A percentile compares a stretch with the other conserved stretches of the same genome.
These are phyloP conservation scores for Hyles euphorbiae DNA, from an alignment of 1,140 invertebrate genomes.

Conservation along the genomic window DNA sequence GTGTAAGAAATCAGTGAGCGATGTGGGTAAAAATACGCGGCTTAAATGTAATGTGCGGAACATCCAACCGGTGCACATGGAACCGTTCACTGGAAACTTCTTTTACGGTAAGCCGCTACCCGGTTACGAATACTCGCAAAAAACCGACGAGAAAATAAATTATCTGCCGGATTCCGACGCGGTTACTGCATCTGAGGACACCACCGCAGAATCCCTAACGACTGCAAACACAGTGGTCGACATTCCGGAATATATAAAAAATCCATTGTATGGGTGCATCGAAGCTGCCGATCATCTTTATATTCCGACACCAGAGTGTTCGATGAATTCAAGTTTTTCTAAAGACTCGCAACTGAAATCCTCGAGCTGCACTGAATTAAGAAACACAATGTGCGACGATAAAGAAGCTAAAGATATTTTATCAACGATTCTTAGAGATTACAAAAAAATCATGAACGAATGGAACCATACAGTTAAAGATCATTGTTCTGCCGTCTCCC, in stretches of 20 bases:
- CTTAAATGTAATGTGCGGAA: slow-evolving; percentile 50
- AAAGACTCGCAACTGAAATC: slow-evolving; percentile 61
- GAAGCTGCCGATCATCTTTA: slow-evolving; percentile 37
- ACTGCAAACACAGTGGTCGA: slow-evolving; percentile 53
- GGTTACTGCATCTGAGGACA: slow-evolving; percentile 53
- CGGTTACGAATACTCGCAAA: slow-evolving; percentile 49
- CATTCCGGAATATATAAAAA: slow-evolving; percentile 53
- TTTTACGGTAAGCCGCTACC: slow-evolving; percentile 64
- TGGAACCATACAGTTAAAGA: slow-evolving; percentile 68
- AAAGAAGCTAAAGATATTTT: slow-evolving; percentile 45
- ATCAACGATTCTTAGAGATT: slow-evolving; percentile 57
- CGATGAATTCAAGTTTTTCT: slow-evolving; percentile 35
- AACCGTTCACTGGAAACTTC: slow-evolving; percentile 66
- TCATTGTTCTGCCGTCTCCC: slow-evolving; percentile 55
- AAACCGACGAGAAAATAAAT: slow-evolving; percentile 57
- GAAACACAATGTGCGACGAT: slow-evolving; percentile 48
- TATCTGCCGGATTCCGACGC: slow-evolving; percentile 66
- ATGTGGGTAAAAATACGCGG: slow-evolving; percentile 47
- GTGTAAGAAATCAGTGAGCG: slow-evolving; percentile 57
- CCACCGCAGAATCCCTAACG: slow-evolving; percentile 45
- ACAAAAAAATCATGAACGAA: slow-evolving; percentile 70
- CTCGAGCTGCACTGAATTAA: slow-evolving; percentile 61
- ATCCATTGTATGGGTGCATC: slow-evolving; percentile 58
- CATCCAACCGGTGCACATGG: slow-evolving; percentile 56
- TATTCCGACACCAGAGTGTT: slow-evolving; percentile 47